These are phyloP conservation scores for Caenorhabditis doughertyi DNA, from an alignment of 2,888 invertebrate species.

Conservation along the genomic window DNA sequence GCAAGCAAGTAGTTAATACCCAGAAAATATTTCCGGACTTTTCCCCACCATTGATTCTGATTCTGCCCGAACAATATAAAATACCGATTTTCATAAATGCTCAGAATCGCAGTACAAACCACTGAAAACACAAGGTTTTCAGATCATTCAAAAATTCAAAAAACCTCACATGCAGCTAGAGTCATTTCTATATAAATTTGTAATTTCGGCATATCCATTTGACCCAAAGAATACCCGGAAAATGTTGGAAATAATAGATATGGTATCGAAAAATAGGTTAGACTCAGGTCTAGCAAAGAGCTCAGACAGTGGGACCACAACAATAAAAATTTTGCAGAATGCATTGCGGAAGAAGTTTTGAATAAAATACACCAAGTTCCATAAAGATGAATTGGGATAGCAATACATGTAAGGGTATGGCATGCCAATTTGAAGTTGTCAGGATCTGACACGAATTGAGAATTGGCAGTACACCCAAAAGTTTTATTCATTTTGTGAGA, in stretches of 20 bases:
- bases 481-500: no score
- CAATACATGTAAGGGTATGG: not conserved
- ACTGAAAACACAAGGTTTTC: slow-evolving; percentile 1
- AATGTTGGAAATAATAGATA: slow-evolving; percentile 10
- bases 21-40: not conserved
- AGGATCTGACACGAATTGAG: slow-evolving; percentile 8
- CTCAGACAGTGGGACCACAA: slow-evolving; percentile 12
- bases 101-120: not conserved
- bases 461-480: no score
- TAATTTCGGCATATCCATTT: not conserved
- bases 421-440: slow-evolving; percentile 7
- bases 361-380: slow-evolving; percentile 24
- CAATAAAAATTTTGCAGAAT: slow-evolving; percentile 1
- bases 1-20: not conserved
- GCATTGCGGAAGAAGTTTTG: slow-evolving; percentile 1
- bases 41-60: not conserved
- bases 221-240: slow-evolving; percentile 4
- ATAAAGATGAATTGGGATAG: slow-evolving; percentile 17
- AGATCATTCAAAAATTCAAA: not conserved
- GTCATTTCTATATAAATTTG: not conserved
- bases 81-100: slow-evolving; percentile 27
- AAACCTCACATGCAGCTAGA: slow-evolving; percentile 4
- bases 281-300: slow-evolving; percentile 2
- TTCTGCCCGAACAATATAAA: slow-evolving; percentile 5
- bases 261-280: not conserved